Evolutionary conservation across 2,113 vertebrate species (phyloP).

Genomic region (Dissostichus mawsoni): DNA sequence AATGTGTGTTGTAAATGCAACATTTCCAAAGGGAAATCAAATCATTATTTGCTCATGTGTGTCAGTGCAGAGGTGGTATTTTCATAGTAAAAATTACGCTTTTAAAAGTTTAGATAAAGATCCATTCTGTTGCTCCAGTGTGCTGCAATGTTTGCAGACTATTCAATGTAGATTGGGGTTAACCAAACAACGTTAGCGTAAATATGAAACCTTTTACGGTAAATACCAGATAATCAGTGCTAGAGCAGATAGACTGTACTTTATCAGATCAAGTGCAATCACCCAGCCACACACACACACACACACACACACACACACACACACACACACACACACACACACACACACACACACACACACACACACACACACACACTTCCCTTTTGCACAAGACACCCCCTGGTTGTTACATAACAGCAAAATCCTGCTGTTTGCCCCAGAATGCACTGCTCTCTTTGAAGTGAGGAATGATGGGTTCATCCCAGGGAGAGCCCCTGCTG

Average conservation of each 20-base stretch:
- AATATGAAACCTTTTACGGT: slow-evolving; percentile 16
- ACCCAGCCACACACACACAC: slow-evolving; percentile 36
- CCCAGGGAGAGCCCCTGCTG: slow-evolving; percentile 24
- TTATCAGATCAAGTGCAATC: slow-evolving; percentile 62
- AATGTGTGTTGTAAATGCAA: neutral
- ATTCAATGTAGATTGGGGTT: neutral
- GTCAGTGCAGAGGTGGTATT: neutral
- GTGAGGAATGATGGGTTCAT: slow-evolving; percentile 34
- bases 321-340: neutral
- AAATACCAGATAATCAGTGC: slow-evolving; percentile 49
- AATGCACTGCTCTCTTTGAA: slow-evolving; percentile 59
- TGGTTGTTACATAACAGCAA: slow-evolving; percentile 68
- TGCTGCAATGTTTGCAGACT: neutral
- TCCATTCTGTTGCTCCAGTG: neutral
- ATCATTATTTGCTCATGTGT: neutral
- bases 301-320: neutral
- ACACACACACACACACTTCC: slow-evolving; percentile 9
- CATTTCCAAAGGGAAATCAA: neutral
- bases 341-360: slow-evolving; percentile 3
- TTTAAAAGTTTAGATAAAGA: neutral
- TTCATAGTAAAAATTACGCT: neutral
- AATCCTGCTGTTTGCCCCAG: slow-evolving; percentile 62
- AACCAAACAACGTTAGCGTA: neutral
- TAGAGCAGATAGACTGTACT: slow-evolving; percentile 48
- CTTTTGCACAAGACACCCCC: slow-evolving; percentile 51